These are phyloP conservation scores for Cataglyphis livida DNA, from an alignment of 2,888 invertebrate genomes.

Conservation along the genomic window DNA sequence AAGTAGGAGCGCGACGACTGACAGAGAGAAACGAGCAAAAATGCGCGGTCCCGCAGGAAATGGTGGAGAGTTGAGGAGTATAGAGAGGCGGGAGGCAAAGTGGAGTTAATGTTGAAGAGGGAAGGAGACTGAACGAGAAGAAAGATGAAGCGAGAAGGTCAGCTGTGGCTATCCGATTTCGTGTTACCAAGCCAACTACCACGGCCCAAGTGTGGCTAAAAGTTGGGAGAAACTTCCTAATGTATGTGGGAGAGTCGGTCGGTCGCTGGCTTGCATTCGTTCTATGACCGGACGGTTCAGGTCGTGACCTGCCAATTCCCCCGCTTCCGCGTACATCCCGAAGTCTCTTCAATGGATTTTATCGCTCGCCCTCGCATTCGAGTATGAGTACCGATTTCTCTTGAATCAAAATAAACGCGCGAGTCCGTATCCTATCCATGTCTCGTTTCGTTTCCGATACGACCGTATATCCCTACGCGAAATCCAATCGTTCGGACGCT, in stretches of 20 bases:
- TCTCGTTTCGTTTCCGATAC: not conserved
- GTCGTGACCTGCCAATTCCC: constrained; percentile 79
- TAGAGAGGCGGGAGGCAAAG: constrained; percentile 16
- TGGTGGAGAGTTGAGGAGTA: constrained; percentile 6
- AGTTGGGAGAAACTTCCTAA: constrained; percentile 82
- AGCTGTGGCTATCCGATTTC: constrained; percentile 74
- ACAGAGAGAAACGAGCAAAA: constrained; percentile 40
- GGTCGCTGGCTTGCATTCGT: constrained; percentile 78
- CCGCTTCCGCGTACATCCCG: constrained; percentile 52
- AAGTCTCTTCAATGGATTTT: constrained; percentile 61
- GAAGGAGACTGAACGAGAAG: constrained; percentile 42
- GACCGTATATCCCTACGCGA: not conserved
- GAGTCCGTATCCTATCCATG: not conserved
- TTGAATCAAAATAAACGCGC: constrained; percentile 43
- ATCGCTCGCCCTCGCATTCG: constrained; percentile 43
- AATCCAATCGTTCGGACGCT: constrained; percentile 17
- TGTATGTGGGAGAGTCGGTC: constrained; percentile 81
- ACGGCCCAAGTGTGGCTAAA: constrained; percentile 73
- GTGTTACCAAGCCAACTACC: constrained; percentile 60
- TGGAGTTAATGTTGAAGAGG: constrained; percentile 50
- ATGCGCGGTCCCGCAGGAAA: not conserved
- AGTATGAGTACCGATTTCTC: constrained; percentile 30
- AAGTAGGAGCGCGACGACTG: constrained; percentile 19
- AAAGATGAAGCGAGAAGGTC: constrained; percentile 60
- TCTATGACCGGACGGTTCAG: constrained; percentile 78